A percentile compares a stretch with the other conserved stretches of the same genome.
phyloP scores from a whole-genome alignment of 2,113 vertebrate species.

The Monopterus albus region DNA sequence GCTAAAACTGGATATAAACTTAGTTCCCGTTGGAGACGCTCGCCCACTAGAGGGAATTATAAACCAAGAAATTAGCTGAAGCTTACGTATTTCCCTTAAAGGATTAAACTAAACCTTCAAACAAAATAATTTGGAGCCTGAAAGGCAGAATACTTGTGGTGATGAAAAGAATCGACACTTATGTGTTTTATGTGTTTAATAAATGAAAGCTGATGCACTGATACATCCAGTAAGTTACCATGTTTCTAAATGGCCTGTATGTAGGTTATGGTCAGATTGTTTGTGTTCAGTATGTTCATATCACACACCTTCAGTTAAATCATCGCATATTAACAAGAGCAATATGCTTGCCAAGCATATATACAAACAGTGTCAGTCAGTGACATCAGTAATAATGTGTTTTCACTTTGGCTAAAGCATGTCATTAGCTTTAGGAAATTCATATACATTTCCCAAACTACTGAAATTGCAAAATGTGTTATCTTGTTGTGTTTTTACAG shows the following conservation, averaged over 20 bases:
- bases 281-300: conserved; percentile 12
- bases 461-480: not conserved
- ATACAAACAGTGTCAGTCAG: not conserved
- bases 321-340: too few relatives aligned
- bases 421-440: not conserved
- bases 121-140: too few relatives aligned
- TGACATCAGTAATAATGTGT: not conserved
- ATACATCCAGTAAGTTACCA: not conserved
- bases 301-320: not conserved
- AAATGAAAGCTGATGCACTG: not conserved
- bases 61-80: too few relatives aligned
- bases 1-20: too few relatives aligned
- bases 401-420: not conserved
- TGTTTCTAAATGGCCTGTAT: conserved; percentile 19
- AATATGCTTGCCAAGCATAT: not conserved
- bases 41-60: too few relatives aligned
- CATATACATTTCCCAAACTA: not conserved
- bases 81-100: too few relatives aligned
- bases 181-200: not conserved
- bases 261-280: conserved; percentile 20
- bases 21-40: too few relatives aligned
- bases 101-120: too few relatives aligned
- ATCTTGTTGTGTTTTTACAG: not conserved
- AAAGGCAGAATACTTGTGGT: too few relatives aligned
- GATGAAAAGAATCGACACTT: not conserved